These are phyloP conservation scores for Cynopterus brachyotis DNA, from an alignment of 2,113 vertebrate genomes.

Conservation along the genomic window DNA sequence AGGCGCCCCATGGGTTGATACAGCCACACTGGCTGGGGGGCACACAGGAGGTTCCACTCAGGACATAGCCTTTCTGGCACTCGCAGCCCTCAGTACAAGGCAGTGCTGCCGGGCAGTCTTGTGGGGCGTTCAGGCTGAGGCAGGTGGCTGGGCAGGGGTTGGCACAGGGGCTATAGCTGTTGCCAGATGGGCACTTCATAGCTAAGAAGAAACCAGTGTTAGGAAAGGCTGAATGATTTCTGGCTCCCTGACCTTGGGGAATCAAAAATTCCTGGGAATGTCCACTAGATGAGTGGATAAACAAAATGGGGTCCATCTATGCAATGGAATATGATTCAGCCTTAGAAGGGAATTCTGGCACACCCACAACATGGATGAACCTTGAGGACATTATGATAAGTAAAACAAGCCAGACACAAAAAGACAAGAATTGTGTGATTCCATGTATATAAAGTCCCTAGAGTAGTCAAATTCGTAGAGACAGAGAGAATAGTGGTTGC, in stretches of 20 bases:
- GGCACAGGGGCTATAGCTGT: slow-evolving; percentile 84
- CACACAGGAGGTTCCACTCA: slow-evolving; percentile 89
- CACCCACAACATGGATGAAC: background rate
- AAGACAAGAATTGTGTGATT: background rate
- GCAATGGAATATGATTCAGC: background rate
- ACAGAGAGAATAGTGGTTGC: background rate
- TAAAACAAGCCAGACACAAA: background rate
- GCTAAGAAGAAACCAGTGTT: slow-evolving; percentile 75
- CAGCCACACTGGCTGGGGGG: slow-evolving; percentile 87
- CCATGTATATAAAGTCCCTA: background rate
- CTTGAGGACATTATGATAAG: background rate
- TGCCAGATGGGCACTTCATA: slow-evolving; percentile 84
- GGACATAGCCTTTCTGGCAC: slow-evolving; percentile 82
- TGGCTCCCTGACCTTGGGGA: background rate
- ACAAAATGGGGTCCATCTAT: background rate
- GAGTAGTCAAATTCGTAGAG: background rate
- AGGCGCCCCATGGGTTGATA: slow-evolving; percentile 76
- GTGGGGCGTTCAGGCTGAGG: slow-evolving; percentile 64
- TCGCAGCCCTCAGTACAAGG: slow-evolving; percentile 89
- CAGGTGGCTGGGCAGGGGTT: slow-evolving; percentile 87
- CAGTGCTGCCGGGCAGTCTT: slow-evolving; percentile 66
- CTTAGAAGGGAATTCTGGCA: background rate
- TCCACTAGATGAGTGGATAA: background rate
- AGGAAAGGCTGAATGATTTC: background rate
- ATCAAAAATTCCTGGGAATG: background rate